A percentile compares a stretch with the other conserved stretches of the same genome.
These are phyloP conservation scores for Eurypyga helias DNA, from an alignment of 2,113 vertebrate genomes.

Conservation along the genomic window DNA sequence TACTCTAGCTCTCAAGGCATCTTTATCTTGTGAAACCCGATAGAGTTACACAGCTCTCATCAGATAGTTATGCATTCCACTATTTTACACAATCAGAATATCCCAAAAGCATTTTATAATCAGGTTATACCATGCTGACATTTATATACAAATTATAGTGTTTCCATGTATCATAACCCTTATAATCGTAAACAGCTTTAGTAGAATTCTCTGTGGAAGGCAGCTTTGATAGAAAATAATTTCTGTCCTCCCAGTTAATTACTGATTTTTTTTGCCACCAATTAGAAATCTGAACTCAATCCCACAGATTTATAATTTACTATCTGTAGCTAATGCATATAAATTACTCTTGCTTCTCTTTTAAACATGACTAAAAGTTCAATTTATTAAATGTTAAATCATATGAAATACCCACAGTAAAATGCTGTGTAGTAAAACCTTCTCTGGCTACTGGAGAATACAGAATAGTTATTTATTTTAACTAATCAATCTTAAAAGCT, in stretches of 20 bases:
- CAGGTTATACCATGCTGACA: slow-evolving; percentile 61
- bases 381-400: slow-evolving; percentile 68
- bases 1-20: background rate
- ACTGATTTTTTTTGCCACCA: slow-evolving; percentile 66
- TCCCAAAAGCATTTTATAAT: slow-evolving; percentile 54
- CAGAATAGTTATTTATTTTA: slow-evolving; percentile 61
- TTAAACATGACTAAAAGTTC: slow-evolving; percentile 60
- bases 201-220: slow-evolving; percentile 65
- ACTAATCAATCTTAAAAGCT: slow-evolving; percentile 55
- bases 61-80: background rate
- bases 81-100: background rate
- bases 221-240: slow-evolving; percentile 69
- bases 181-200: slow-evolving; percentile 64
- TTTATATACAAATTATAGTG: slow-evolving; percentile 69
- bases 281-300: slow-evolving; percentile 75
- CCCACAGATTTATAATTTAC: slow-evolving; percentile 73
- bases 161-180: slow-evolving; percentile 57
- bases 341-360: slow-evolving; percentile 62
- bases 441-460: slow-evolving; percentile 16
- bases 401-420: slow-evolving; percentile 44
- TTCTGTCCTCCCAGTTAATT: slow-evolving; percentile 72
- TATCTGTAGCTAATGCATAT: slow-evolving; percentile 66
- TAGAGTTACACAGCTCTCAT: background rate
- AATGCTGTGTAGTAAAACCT: slow-evolving; percentile 51
- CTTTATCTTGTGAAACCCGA: background rate